Percentiles rank a stretch among this genome's conserved stretches.
Evolutionary conservation across 2,113 vertebrate species (phyloP).

Genomic region (Addax nasomaculatus): DNA sequence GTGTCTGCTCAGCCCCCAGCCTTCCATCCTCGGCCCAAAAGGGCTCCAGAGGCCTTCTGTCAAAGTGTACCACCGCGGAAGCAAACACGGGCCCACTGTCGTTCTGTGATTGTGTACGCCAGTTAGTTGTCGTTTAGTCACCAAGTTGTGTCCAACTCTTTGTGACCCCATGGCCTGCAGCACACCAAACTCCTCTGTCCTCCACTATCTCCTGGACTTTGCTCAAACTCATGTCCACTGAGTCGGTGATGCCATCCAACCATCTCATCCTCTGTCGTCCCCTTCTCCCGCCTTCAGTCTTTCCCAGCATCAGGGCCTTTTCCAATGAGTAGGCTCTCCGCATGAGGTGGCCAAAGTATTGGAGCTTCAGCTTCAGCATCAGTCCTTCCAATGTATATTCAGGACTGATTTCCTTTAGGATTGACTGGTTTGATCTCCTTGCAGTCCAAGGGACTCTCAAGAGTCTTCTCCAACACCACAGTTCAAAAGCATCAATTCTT

Average conservation of each 20-base stretch:
- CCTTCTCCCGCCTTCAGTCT: accelerated
- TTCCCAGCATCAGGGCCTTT: neutral
- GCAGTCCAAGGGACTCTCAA: neutral
- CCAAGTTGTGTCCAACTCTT: neutral
- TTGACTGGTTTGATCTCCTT: neutral
- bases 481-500: neutral
- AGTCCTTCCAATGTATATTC: neutral
- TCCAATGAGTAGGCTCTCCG: neutral
- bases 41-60: neutral
- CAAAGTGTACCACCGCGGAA: neutral
- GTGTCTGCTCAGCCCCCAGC: neutral
- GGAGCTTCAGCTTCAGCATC: neutral
- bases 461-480: neutral
- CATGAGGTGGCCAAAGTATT: neutral
- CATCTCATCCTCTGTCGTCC: neutral
- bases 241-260: neutral
- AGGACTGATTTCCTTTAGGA: neutral
- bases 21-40: neutral
- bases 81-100: neutral
- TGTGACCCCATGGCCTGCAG: neutral
- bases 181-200: neutral
- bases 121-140: accelerated
- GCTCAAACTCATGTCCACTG: neutral
- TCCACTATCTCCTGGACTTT: accelerated
- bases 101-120: accelerated